Percentiles rank a stretch among this genome's conserved stretches.
Evolutionary conservation across 2,888 invertebrate genomes (phyloP).

Genomic region (Drosophila paramelanica): DNA sequence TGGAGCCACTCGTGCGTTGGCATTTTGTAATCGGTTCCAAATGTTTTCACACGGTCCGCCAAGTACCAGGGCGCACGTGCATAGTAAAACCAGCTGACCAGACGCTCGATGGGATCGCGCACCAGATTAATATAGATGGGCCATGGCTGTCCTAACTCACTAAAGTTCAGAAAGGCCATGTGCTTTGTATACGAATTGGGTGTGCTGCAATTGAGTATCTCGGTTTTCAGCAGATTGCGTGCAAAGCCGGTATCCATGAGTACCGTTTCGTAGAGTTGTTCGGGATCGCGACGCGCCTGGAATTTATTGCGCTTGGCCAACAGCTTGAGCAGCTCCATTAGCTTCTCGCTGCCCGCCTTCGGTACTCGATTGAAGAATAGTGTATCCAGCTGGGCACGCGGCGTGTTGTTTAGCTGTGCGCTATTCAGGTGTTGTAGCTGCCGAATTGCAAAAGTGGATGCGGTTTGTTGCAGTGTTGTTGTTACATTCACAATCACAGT

Average conservation of each 20-base stretch:
- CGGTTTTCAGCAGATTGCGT: slow-evolving; percentile 89
- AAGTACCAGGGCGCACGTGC: slow-evolving; percentile 95
- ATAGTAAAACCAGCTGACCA: slow-evolving; percentile 96
- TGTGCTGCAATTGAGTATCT: slow-evolving; percentile 89
- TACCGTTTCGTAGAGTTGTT: slow-evolving; percentile 87
- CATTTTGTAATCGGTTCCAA: slow-evolving; percentile 61
- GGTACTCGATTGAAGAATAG: slow-evolving; percentile 95
- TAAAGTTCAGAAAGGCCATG: slow-evolving; percentile 94
- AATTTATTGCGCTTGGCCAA: slow-evolving; percentile 88
- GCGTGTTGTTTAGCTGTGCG: slow-evolving; percentile 77
- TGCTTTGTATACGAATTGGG: slow-evolving; percentile 91
- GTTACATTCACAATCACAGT: slow-evolving; percentile 38
- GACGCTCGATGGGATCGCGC: slow-evolving; percentile 94
- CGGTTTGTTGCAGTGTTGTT: slow-evolving; percentile 38
- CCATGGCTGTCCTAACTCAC: slow-evolving; percentile 89
- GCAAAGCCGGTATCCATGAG: slow-evolving; percentile 90
- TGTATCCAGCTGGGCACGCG: slow-evolving; percentile 86
- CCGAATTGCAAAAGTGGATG: slow-evolving; percentile 67
- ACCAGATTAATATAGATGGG: slow-evolving; percentile 95
- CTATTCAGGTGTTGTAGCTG: slow-evolving; percentile 66
- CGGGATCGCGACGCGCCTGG: slow-evolving; percentile 92
- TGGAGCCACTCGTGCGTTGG: slow-evolving; percentile 89
- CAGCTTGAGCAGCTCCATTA: slow-evolving; percentile 92
- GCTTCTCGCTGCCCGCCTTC: slow-evolving; percentile 95
- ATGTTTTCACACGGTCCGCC: slow-evolving; percentile 87